Base-by-base conservation (phyloP, 2,797 vertebrate genomes). In the Odontamblyopus lacepedii region DNA sequence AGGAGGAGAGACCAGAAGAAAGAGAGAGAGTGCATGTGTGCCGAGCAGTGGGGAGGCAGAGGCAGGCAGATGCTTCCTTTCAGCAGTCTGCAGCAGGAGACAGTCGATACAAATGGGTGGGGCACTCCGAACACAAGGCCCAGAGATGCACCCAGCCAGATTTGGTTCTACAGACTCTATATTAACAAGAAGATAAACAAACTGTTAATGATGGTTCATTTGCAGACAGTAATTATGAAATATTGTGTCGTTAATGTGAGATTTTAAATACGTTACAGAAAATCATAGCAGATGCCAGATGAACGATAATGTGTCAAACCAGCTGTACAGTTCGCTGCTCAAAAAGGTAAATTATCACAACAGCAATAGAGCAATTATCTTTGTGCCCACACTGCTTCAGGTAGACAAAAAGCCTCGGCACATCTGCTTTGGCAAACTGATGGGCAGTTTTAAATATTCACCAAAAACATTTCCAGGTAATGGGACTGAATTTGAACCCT, bases 41-140 rank as follows among this genome's bases (percentile, higher is more conserved):
- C 81, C 6, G n/a, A 81, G 76, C 57, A 13, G 78, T 30, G 67
- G 68, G 79, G 76, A 80, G 78, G 73, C 75, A 80, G 82, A 74
- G 79, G 78, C 75, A 85, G 85, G 81, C 81, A 88, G 87, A 82
- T 80, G 82, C 81, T 87, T 88, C 81, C 85, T 89, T 83, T 84
- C 74, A 67, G 65, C 56, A 76, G 79, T 79, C 78, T 81, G 80
- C 76, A 73, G 79, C 71, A 70, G 77, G 80, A 77, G 74, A 73
- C 78, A 76, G 74, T 76, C 69, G 73, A 81, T 85, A 79, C 72
- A 77, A 48, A 62, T 83, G 84, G 85, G 82, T 78, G 83, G 81
- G 86, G 85, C 83, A 83, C 74, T 62, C 51, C 63, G 69, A 74
- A 86, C 77, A 74, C 50, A 3, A 81, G 73, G 67, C 69, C 82